Evolutionary conservation across 2,888 invertebrate genomes (phyloP), one percentile per base, ranked within the genome.

Genomic region (Leptothorax acervorum): DNA sequence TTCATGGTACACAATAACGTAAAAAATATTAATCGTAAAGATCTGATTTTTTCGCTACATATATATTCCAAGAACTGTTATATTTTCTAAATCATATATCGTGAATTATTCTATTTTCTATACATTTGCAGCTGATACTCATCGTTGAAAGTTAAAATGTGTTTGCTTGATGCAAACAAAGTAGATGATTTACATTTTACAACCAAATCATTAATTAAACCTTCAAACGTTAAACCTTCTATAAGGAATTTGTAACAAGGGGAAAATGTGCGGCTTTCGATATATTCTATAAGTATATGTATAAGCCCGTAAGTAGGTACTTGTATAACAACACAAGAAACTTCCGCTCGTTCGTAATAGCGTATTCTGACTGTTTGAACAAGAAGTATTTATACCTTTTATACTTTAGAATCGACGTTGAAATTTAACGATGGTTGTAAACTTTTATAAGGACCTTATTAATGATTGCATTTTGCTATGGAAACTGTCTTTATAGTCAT

Each of bases 391-490:
- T 23, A 23, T 23, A 68, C 15, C 5, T 23, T 45, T 5, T 45
- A n/a, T 31, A 23, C 23, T 78, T 31, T 45, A 55, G 31, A 31
- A 45, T 66, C 68, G 31, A 68, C 42, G 42, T 12, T 76, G 15
- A 66, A 66, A 78, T 66, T 78, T 78, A 78, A 78, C 55, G 78
- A 78, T 23, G 42, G 55, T 31, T 66, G 42, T 68, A 68, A 78
- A 78, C 68, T 78, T 78, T 78, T 62, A 57, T 55, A 68, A 68
- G 78, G n/a, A 57, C n/a, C 66, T 78, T 57, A 78, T 78, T 78
- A 78, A 78, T 55, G 42, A 66, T 76, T 55, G 66, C 31, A 55
- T 66, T 42, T 55, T 1, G 12, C 28, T 18, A 6, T 65, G 31
- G 18, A 31, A 31, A 35, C 42, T 55, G 42, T 45, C n/a, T 66